These are phyloP conservation scores for Synergus itoensis DNA, from an alignment of 2,888 invertebrate genomes.

Conservation along the genomic window DNA sequence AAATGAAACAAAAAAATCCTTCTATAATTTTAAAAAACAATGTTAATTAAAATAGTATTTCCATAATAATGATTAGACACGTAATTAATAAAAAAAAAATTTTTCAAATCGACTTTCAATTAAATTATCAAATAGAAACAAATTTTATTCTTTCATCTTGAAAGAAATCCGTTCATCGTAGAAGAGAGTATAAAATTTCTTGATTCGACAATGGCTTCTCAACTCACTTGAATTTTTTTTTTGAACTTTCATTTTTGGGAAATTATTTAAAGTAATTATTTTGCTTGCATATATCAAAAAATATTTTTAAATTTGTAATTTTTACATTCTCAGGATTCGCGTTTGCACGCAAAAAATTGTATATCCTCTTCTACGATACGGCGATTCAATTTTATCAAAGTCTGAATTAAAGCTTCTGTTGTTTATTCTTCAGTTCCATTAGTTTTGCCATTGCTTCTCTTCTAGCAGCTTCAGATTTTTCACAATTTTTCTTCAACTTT, in stretches of 20 bases:
- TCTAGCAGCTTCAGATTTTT: conserved; percentile 4
- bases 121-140: neutral
- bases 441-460: neutral
- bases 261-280: too few species aligned
- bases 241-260: too few species aligned
- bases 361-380: too few species aligned
- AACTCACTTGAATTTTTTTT: too few species aligned
- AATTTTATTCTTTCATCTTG: neutral
- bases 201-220: too few species aligned
- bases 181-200: too few species aligned
- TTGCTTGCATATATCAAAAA: too few species aligned
- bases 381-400: neutral
- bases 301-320: too few species aligned
- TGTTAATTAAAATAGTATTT: neutral
- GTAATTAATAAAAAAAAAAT: too few species aligned
- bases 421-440: neutral
- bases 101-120: neutral
- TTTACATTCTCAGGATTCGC: too few species aligned
- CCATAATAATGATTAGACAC: neutral
- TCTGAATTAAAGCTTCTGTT: neutral
- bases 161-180: neutral
- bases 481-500: conserved; percentile 4
- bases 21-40: neutral
- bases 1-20: neutral
- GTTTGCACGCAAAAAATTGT: too few species aligned